These are phyloP conservation scores for Mus musculus DNA, from an alignment of 2,113 vertebrate species.

Conservation along the genomic window DNA sequence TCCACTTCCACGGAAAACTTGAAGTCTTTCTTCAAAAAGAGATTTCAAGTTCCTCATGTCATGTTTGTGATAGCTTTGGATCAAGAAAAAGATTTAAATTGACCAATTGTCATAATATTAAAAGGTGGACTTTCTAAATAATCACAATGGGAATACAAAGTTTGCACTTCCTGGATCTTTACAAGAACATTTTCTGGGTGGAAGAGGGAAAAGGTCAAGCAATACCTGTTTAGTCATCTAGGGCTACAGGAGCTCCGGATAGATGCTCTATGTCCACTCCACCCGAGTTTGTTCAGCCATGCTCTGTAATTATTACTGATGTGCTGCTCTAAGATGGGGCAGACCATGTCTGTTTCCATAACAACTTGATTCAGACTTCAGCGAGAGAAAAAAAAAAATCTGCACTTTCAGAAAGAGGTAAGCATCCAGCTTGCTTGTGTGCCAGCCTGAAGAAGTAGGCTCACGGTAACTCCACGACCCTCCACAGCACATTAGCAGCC, in stretches of 20 bases:
- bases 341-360: conserved; percentile 79
- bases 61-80: not conserved
- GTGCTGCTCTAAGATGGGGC: conserved; percentile 60
- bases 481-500: conserved; percentile 63
- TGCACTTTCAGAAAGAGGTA: conserved; percentile 63
- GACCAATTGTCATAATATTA: conserved; percentile 37
- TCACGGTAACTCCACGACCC: not conserved
- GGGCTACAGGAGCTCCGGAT: conserved; percentile 53
- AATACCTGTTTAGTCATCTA: conserved; percentile 69
- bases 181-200: conserved; percentile 61
- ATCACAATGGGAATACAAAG: conserved; percentile 32
- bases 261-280: conserved; percentile 66
- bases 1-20: conserved; percentile 12
- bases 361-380: conserved; percentile 75
- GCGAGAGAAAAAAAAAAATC: conserved; percentile 16
- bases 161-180: conserved; percentile 28
- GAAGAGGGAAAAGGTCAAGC: conserved; percentile 67
- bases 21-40: not conserved
- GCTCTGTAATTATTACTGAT: conserved; percentile 77
- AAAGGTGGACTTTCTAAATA: conserved; percentile 11
- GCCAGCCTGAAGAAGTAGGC: conserved; percentile 43
- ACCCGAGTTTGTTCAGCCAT: conserved; percentile 73
- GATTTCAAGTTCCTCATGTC: not conserved
- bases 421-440: conserved; percentile 38
- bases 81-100: not conserved